Base-by-base conservation (phyloP, 1,140 invertebrate genomes). In the Drosophila triauraria region DNA sequence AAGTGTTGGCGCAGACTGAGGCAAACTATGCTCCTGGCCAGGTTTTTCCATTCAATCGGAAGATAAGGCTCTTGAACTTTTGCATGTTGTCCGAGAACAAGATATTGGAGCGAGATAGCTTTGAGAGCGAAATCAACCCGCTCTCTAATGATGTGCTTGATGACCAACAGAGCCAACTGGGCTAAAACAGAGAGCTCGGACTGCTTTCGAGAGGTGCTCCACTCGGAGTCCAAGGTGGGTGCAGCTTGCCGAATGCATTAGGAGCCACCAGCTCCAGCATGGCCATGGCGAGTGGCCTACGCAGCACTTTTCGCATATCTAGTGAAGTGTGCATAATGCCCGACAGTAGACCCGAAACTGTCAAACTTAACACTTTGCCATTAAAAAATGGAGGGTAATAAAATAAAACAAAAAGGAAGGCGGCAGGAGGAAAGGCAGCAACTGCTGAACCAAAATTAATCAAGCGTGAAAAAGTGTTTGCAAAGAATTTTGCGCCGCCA, bases 311-410 rank as follows among this genome's bases (percentile, higher is more conserved):
- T 62, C 43, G 38, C 72, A 82, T 64, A 77, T 77, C 54, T 51
- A 86, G 77, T 87, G 79, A 76, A 82, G 79, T 79, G 82, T 87
- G 67, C 83, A 82, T 86, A 86, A 85, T 86, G 78, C 43, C 61
- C 50, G 46, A 51, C 50, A 69, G 71, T 56, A 62, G 58, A 79
- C 76, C 76, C 75, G 64, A 68, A 80, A 87, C 84, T 88, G 77
- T 87, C 84, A 88, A 88, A 87, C 85, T 84, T 80, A 88, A 88
- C 84, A 84, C 84, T 87, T 87, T 77, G 74, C 78, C 60, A 78
- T 82, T 86, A 79, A 86, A 77, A 87, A 86, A 79, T 76, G 67
- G 67, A 65, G 76, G 82, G 57, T 75, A 79, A 86, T 87, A 86
- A 86, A 86, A 82, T 82, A 60, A 87, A 80, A 68, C 48, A 65